These are phyloP conservation scores for Metellina segmentata DNA, from an alignment of 2,888 invertebrate species.

Conservation along the genomic window DNA sequence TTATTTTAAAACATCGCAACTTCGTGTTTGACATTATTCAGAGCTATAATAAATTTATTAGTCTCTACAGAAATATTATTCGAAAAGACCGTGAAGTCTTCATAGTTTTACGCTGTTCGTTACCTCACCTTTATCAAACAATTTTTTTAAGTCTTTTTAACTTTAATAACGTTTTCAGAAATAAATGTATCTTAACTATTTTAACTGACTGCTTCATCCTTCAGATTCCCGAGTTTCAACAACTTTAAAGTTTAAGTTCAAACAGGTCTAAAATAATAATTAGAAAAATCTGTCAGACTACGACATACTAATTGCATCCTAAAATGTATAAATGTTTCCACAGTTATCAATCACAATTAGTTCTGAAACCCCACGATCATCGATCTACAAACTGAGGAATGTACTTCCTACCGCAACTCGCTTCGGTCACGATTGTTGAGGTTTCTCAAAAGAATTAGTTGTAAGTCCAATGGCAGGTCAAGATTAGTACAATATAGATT, in stretches of 20 bases:
- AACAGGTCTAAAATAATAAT: too few relatives aligned
- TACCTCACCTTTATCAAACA: too few relatives aligned
- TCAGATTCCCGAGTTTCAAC: not conserved
- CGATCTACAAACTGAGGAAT: not conserved
- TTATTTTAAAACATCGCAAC: too few relatives aligned
- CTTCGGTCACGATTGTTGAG: not conserved
- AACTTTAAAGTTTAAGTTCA: not conserved
- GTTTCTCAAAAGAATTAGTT: not conserved
- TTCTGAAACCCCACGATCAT: not conserved
- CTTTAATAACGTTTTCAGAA: too few relatives aligned
- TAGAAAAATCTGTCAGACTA: too few relatives aligned
- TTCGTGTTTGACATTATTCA: too few relatives aligned
- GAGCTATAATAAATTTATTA: too few relatives aligned
- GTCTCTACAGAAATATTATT: too few relatives aligned
- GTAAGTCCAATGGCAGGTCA: not conserved
- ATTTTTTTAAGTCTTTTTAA: too few relatives aligned
- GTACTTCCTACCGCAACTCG: not conserved
- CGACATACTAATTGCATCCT: too few relatives aligned
- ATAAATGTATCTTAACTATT: not conserved
- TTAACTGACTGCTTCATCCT: not conserved
- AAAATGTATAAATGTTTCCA: not conserved
- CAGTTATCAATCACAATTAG: not conserved
- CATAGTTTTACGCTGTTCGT: too few relatives aligned
- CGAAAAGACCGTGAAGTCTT: too few relatives aligned
- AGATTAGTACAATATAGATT: not conserved